Evolutionary conservation across 2,113 vertebrate genomes (phyloP), one percentile per base, ranked within the genome.

Genomic region (Campylorhamphus procurvoides): DNA sequence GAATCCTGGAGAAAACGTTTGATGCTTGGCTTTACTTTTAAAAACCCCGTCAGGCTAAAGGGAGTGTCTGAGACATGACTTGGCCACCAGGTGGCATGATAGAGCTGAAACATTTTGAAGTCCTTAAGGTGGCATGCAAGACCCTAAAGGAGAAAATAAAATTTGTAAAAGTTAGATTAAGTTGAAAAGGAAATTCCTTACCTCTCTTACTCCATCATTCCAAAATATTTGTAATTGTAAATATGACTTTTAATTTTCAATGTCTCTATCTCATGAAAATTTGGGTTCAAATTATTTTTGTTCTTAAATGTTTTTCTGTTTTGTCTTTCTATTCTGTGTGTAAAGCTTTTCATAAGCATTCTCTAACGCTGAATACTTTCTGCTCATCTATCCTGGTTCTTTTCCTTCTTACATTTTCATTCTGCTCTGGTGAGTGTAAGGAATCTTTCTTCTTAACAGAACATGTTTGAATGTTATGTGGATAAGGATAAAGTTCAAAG

Each of bases 361-460:
- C 64, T 96, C 40, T 97, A 97, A 93, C 80, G 95, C 85, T 96
- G 97, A 96, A 90, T 98, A 93, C 89, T 97, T 97, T 97, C 94
- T 97, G 69, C 94, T 97, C 93, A 96, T 97, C 95, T 97, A 2
- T 95, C 95, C 79, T 96, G 94, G 90, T 97, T 97, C 82, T 97
- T 96, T 97, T 96, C 71, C 94, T 94, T 96, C 86, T 97, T 96
- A 95, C 94, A 94, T 96, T 98, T 96, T 97, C 94, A 95, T 96
- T 96, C 96, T 96, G 73, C 88, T 96, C 89, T 96, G 96, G 96
- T 97, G 96, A 98, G 94, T 97, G 96, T 96, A 86, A 97, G 97
- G 95, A 97, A 96, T 97, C 72, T 96, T 97, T 95, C 93, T 96
- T 97, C 91, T 82, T 95, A 94, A 96, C 42, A 75, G 75, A 96